These are phyloP conservation scores for Thunnus maccoyii DNA, from an alignment of 2,113 vertebrate genomes.

Conservation along the genomic window DNA sequence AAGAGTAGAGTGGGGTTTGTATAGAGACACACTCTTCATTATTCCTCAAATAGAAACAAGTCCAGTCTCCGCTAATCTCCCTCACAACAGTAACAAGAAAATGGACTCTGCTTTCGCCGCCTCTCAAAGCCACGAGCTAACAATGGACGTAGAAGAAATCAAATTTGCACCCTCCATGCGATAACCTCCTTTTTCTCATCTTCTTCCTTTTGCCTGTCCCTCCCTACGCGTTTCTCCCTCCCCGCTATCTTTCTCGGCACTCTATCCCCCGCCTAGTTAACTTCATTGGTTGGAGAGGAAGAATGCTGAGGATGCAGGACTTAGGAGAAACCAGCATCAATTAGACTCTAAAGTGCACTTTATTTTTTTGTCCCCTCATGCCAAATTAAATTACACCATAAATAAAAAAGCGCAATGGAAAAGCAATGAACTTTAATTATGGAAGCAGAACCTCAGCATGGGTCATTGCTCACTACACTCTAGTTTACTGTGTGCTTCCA, in stretches of 20 bases:
- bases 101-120: slow-evolving; percentile 61
- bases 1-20: slow-evolving; percentile 49
- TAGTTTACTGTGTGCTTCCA: slow-evolving; percentile 32
- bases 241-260: slow-evolving; percentile 25
- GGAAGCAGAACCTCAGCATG: slow-evolving; percentile 67
- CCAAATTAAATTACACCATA: slow-evolving; percentile 85
- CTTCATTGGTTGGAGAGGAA: slow-evolving; percentile 65
- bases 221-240: slow-evolving; percentile 18
- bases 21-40: slow-evolving; percentile 72
- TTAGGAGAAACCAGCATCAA: slow-evolving; percentile 75
- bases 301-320: slow-evolving; percentile 82
- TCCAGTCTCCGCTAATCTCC: slow-evolving; percentile 71
- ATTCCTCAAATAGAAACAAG: slow-evolving; percentile 79
- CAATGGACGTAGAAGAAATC: slow-evolving; percentile 73
- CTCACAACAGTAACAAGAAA: slow-evolving; percentile 67
- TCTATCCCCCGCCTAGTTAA: slow-evolving; percentile 67
- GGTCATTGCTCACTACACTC: slow-evolving; percentile 65
- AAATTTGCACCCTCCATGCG: slow-evolving; percentile 60
- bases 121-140: slow-evolving; percentile 69
- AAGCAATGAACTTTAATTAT: slow-evolving; percentile 83
- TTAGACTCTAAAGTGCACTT: slow-evolving; percentile 83
- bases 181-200: slow-evolving; percentile 56
- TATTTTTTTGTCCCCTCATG: slow-evolving; percentile 74
- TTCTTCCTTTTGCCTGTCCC: slow-evolving; percentile 30
- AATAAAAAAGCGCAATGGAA: slow-evolving; percentile 73